Evolutionary conservation across 2,888 invertebrate genomes (phyloP).

Genomic region (Plagodis dolabraria): DNA sequence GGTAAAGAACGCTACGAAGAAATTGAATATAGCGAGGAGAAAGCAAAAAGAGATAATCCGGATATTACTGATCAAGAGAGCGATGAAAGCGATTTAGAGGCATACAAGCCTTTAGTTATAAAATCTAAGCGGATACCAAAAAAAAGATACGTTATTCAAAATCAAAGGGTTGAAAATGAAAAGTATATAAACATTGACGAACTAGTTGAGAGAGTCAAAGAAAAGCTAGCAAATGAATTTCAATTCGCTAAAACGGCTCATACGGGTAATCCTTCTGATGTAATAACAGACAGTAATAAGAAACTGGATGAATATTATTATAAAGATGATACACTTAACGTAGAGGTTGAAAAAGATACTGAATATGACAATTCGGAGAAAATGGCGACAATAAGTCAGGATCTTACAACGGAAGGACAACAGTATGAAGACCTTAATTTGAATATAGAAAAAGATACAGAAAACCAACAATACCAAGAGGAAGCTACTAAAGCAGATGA

Average conservation of each 20-base stretch:
- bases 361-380: background rate
- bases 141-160: conserved; percentile 22
- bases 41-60: background rate
- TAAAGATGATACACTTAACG: conserved; percentile 14
- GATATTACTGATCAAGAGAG: background rate
- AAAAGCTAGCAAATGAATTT: conserved; percentile 43
- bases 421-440: background rate
- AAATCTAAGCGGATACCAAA: conserved; percentile 2
- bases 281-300: background rate
- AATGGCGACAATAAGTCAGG: background rate
- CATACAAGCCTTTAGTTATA: background rate
- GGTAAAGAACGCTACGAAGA: too few species aligned
- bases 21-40: background rate
- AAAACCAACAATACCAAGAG: background rate
- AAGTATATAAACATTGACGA: conserved; percentile 44
- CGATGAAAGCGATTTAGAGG: conserved; percentile 2
- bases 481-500: background rate
- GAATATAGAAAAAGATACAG: background rate
- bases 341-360: background rate
- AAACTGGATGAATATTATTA: conserved; percentile 20
- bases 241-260: conserved; percentile 1
- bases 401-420: background rate
- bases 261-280: conserved; percentile 1
- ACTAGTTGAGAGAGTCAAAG: conserved; percentile 50
- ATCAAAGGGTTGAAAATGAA: conserved; percentile 5